phyloP scores from a whole-genome alignment of 2,797 vertebrate species.

The Ciconia nigra region DNA sequence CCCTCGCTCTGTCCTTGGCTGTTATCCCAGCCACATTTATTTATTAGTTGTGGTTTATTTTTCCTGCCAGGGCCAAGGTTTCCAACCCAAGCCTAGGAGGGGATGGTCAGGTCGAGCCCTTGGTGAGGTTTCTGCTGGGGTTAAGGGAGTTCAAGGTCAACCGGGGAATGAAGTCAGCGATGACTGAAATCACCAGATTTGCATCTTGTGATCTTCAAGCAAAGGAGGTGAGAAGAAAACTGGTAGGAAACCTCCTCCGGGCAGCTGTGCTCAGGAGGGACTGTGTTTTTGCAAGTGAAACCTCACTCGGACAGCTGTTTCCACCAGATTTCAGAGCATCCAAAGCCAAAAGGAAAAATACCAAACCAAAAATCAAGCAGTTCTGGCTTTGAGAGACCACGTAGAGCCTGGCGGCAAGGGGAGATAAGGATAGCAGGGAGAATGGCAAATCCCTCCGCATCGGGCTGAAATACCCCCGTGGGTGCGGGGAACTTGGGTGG shows the following conservation, averaged over 20 bases:
- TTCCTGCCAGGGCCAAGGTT: not conserved
- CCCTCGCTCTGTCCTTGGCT: not conserved
- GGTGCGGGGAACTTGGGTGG: accelerated
- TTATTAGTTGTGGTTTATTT: not conserved
- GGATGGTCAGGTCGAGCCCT: not conserved
- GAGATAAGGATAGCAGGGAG: not conserved
- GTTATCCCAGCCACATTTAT: not conserved
- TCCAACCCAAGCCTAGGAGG: not conserved
- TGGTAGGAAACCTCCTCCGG: not conserved
- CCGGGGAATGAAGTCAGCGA: not conserved
- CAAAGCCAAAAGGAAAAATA: not conserved
- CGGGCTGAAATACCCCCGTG: accelerated
- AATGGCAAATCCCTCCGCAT: accelerated
- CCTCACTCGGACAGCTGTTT: not conserved
- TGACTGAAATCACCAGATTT: not conserved
- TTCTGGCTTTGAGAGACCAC: not conserved
- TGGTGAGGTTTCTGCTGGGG: not conserved
- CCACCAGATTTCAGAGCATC: not conserved
- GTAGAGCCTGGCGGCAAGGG: not conserved
- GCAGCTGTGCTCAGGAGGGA: not conserved
- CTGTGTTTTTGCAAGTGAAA: not conserved
- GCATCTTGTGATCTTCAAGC: not conserved
- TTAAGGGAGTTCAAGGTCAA: conserved; percentile 1
- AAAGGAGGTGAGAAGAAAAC: not conserved
- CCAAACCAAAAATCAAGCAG: not conserved